Evolutionary conservation across 1,140 invertebrate species (phyloP).

Genomic region (Trissolcus basalis): DNA sequence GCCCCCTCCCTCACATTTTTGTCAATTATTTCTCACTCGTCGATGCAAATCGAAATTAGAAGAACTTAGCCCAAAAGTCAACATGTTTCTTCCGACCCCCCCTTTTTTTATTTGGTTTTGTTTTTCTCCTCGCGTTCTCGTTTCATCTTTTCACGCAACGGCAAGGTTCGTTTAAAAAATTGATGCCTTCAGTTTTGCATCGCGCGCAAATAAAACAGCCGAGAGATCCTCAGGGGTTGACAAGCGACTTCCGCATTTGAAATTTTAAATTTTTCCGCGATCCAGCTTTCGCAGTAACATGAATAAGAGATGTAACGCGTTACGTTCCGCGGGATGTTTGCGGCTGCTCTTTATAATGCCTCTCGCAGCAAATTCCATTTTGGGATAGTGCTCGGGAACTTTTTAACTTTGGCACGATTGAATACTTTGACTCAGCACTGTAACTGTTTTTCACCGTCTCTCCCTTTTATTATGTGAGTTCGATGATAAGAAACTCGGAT

Average conservation of each 20-base stretch:
- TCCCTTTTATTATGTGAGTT: background rate
- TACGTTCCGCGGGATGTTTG: constrained; percentile 19
- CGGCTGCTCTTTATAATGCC: constrained; percentile 44
- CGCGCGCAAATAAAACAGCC: background rate
- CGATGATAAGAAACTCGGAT: constrained; percentile 15
- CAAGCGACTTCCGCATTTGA: constrained; percentile 19
- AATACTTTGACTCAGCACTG: background rate
- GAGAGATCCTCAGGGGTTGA: constrained; percentile 4
- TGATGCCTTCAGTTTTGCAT: constrained; percentile 14
- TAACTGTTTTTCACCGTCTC: background rate
- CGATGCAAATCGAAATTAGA: too few species aligned
- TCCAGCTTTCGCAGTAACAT: constrained; percentile 18
- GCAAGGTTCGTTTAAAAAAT: background rate
- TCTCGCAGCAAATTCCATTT: constrained; percentile 43
- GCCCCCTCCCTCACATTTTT: constrained; percentile 5
- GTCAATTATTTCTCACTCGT: background rate
- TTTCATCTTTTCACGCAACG: background rate
- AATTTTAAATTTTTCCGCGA: constrained; percentile 41
- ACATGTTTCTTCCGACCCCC: too few species aligned
- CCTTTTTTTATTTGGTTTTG: too few species aligned
- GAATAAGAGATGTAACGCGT: constrained; percentile 32
- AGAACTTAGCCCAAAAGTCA: too few species aligned
- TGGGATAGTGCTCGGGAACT: constrained; percentile 24
- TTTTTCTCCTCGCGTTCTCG: too few species aligned
- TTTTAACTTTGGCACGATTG: constrained; percentile 42